These are phyloP conservation scores for Hipparchia sbordonii DNA, from an alignment of 2,888 invertebrate species.

Conservation along the genomic window DNA sequence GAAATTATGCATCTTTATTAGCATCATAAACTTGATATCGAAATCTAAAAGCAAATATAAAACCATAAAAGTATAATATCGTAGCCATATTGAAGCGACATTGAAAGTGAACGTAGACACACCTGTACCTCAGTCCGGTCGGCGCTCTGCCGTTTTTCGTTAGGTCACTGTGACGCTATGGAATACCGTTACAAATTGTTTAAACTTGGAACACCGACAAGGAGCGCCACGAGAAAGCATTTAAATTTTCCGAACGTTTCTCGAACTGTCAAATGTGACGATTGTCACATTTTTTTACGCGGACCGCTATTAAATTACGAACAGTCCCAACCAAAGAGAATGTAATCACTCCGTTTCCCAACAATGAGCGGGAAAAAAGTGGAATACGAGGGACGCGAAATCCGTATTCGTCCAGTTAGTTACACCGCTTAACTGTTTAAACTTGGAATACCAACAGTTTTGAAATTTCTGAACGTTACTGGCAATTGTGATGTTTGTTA, in stretches of 20 bases:
- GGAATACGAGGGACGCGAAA: constrained; percentile 41
- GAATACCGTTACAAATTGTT: constrained; percentile 63
- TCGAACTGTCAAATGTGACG: constrained; percentile 29
- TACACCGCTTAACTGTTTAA: constrained; percentile 55
- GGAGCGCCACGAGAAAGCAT: constrained; percentile 3
- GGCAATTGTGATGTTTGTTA: constrained; percentile 11
- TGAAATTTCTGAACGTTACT: constrained; percentile 13
- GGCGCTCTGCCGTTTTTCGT: constrained; percentile 56
- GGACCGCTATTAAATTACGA: constrained; percentile 28
- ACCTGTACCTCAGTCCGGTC: constrained; percentile 73
- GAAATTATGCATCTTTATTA: constrained; percentile 1
- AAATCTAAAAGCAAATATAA: constrained; percentile 32
- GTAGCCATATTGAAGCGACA: constrained; percentile 67
- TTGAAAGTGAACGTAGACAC: constrained; percentile 76
- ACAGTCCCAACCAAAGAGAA: too few species aligned
- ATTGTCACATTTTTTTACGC: constrained; percentile 9
- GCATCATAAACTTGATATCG: constrained; percentile 7
- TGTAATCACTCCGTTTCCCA: too few species aligned
- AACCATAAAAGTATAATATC: constrained; percentile 57
- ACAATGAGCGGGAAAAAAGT: constrained; percentile 66
- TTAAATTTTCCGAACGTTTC: constrained; percentile 20
- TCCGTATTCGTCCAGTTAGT: constrained; percentile 56
- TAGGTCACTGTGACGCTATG: constrained; percentile 68
- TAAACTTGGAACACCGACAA: constrained; percentile 44
- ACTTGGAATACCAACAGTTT: background rate